Conservation (phyloP, 2,888 invertebrate species). For the Neoitamus cyanurus region DNA sequence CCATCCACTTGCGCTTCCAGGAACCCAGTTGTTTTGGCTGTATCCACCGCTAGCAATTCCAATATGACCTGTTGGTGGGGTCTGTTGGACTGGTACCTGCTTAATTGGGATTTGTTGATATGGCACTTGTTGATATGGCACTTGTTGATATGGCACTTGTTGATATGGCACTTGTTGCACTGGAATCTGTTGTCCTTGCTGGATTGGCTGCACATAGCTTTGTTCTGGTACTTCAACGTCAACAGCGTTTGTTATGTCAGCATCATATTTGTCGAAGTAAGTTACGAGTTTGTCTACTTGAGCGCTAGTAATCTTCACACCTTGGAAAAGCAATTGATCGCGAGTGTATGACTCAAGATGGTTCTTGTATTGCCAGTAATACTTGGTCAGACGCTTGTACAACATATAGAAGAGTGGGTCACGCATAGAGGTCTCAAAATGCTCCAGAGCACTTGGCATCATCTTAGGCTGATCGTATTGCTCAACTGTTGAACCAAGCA, state of each 20-base stretch:
- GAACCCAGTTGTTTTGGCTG: conserved; percentile 13
- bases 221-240: conserved; percentile 52
- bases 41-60: background rate
- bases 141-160: background rate
- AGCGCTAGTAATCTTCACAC: conserved; percentile 72
- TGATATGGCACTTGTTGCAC: background rate
- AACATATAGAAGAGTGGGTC: conserved; percentile 80
- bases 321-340: conserved; percentile 72
- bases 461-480: conserved; percentile 49
- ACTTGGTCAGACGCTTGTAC: conserved; percentile 72
- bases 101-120: background rate
- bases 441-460: conserved; percentile 70
- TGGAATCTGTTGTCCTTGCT: background rate
- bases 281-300: conserved; percentile 73
- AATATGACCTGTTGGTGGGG: background rate
- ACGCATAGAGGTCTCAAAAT: conserved; percentile 74
- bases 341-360: conserved; percentile 72
- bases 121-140: background rate
- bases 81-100: background rate
- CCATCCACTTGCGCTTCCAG: background rate
- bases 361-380: conserved; percentile 72
- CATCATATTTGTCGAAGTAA: conserved; percentile 74
- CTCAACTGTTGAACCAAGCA: conserved; percentile 68
- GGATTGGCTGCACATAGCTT: background rate
- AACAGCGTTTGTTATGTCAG: conserved; percentile 73